Percentiles rank a stretch among this genome's conserved stretches.
Conservation (phyloP, 1,140 invertebrate species). For the Amyelois transitella region DNA sequence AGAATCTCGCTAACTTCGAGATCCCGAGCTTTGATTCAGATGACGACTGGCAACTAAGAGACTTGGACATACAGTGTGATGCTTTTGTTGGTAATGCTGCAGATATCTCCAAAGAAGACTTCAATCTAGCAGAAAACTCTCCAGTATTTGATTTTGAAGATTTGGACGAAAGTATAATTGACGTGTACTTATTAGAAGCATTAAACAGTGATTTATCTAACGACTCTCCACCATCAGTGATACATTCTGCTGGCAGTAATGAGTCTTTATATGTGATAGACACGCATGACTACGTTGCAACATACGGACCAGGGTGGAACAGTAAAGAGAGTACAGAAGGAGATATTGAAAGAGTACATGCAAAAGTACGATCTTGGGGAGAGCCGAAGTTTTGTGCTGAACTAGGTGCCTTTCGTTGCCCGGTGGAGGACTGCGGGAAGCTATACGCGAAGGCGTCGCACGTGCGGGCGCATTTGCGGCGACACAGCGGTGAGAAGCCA, state of each 20-base stretch:
- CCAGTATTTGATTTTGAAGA: constrained; percentile 55
- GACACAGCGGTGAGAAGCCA: constrained; percentile 96
- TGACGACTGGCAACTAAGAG: constrained; percentile 47
- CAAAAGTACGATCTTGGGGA: constrained; percentile 43
- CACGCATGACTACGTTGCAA: constrained; percentile 21
- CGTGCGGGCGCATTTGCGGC: constrained; percentile 92
- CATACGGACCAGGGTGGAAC: constrained; percentile 13
- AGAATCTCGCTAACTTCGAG: constrained; percentile 64
- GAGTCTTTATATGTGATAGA: constrained; percentile 32
- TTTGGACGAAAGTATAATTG: constrained; percentile 52
- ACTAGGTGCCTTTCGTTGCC: constrained; percentile 75
- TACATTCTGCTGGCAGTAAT: constrained; percentile 27
- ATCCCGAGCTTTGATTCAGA: constrained; percentile 39
- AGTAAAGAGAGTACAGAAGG: constrained; percentile 10
- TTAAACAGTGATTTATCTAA: constrained; percentile 45
- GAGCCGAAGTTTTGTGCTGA: constrained; percentile 51
- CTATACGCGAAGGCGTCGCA: constrained; percentile 95
- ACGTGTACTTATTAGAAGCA: constrained; percentile 52
- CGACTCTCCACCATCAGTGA: constrained; percentile 29
- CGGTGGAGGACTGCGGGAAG: constrained; percentile 78
- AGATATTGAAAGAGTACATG: constrained; percentile 19
- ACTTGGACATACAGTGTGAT: constrained; percentile 55
- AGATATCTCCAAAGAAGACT: constrained; percentile 40
- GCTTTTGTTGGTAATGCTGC: constrained; percentile 44
- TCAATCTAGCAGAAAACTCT: constrained; percentile 31